Base-by-base conservation (phyloP, 2,888 invertebrate genomes). In the Coelopa pilipes region DNA sequence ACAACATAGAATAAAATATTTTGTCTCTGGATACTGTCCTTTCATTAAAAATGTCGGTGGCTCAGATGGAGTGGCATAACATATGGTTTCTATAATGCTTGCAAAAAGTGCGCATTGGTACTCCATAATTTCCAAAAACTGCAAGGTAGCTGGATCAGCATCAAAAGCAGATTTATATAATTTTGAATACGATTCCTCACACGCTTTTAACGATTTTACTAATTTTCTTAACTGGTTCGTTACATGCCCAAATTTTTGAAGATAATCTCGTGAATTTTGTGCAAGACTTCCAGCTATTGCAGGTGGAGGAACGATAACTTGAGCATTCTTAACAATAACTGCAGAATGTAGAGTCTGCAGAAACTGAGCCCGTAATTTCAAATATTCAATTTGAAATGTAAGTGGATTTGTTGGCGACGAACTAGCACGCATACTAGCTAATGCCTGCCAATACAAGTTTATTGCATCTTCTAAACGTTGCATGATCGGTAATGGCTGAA, bases 261-360 rank as follows among this genome's bases (percentile, higher is more conserved):
- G 89, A 80, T 94, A 94, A 82, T 95, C 94, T 69, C 94, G 90
- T 0, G 93, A 92, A 57, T 92, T 91, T 78, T 93, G 93, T 0
- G 96, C 96, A 70, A 94, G 90, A 1, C 94, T 92, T 1, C 93
- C 92, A 0, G 97, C 96, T 73, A 97, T 95, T 0, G 97, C 97
- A 0, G 97, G 96, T 55, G 97, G 96, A 46, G 97, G 98, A 74
- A 96, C 95, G 75, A 96, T 94, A 82, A 95, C 94, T 76, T 88
- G 88, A 0, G 89, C 89, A 17, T 89, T 85, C 77, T 88, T 84
- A 0, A 89, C 89, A 0, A 87, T 87, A 1, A 88, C 88, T 0
- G 88, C 85, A 73, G 84, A 81, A 10, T 85, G 85, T 0, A 90
- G 82, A 0, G 90, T 89, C 77, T 94, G 93, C 7, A 97, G 88